These are phyloP conservation scores for Hemicrepidius hirtus DNA, from an alignment of 2,888 invertebrate genomes.

Conservation along the genomic window DNA sequence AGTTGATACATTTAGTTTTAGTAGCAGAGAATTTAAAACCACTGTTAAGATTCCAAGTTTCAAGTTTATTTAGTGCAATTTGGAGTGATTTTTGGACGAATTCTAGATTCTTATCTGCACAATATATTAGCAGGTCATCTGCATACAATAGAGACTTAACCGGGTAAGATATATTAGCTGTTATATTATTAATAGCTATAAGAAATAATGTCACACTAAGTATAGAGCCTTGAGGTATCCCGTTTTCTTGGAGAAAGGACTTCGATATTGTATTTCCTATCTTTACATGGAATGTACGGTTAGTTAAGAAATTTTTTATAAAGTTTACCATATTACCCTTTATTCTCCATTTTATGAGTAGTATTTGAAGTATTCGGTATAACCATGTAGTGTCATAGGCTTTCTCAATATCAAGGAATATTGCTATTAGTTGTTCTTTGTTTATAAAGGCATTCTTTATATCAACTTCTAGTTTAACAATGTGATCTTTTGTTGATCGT, in stretches of 20 bases:
- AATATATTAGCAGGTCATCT: slow-evolving; percentile 8
- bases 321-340: not conserved
- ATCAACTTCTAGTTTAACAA: not conserved
- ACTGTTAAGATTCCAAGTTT: too few relatives aligned
- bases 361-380: not conserved
- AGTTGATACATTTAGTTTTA: too few relatives aligned
- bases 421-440: not conserved
- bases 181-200: slow-evolving; percentile 9
- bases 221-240: not conserved
- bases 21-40: too few relatives aligned
- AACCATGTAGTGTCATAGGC: not conserved
- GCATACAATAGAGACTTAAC: slow-evolving; percentile 7
- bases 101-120: too few relatives aligned
- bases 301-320: not conserved
- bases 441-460: not conserved
- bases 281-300: not conserved
- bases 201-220: not conserved
- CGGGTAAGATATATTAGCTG: not conserved
- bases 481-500: not conserved
- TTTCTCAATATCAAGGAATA: not conserved
- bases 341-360: not conserved
- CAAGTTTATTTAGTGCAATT: too few relatives aligned
- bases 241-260: not conserved
- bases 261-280: not conserved
- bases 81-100: too few relatives aligned